Evolutionary conservation across 2,113 vertebrate genomes (phyloP).

Genomic region (Vimba vimba): DNA sequence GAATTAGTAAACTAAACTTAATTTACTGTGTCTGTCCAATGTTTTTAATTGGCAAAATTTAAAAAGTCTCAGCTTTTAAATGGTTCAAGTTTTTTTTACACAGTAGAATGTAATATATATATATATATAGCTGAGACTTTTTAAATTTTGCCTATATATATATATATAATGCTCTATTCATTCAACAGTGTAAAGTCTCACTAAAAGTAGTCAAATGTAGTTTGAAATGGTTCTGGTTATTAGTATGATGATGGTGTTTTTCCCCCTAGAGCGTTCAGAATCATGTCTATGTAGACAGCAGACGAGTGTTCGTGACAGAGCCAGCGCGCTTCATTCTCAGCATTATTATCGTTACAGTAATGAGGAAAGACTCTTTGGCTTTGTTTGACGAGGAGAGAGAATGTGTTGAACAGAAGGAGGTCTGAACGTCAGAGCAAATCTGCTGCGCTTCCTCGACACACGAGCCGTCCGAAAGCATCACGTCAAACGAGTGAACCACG

Average conservation of each 20-base stretch:
- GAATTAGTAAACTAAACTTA: too few relatives aligned
- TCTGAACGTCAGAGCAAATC: conserved; percentile 42
- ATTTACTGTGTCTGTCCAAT: too few relatives aligned
- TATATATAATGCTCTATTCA: too few relatives aligned
- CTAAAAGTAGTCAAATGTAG: not conserved
- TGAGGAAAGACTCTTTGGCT: conserved; percentile 39
- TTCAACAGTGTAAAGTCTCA: too few relatives aligned
- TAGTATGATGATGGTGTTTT: not conserved
- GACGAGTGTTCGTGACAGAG: not conserved
- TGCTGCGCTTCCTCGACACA: conserved; percentile 36
- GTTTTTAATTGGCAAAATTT: too few relatives aligned
- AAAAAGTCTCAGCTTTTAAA: too few relatives aligned
- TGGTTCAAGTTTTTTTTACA: too few relatives aligned
- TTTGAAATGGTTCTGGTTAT: not conserved
- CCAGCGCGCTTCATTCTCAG: not conserved
- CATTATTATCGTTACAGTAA: conserved; percentile 7
- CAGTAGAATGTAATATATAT: too few relatives aligned
- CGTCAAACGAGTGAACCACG: not conserved
- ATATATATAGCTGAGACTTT: too few relatives aligned
- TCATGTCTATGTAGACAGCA: not conserved
- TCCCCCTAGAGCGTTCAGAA: not conserved
- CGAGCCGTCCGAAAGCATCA: conserved; percentile 30
- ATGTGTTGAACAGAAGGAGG: conserved; percentile 40
- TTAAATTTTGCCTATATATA: too few relatives aligned
- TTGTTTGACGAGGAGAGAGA: conserved; percentile 34